Percentiles rank a stretch among this genome's conserved stretches.
Evolutionary conservation across 2,113 vertebrate genomes (phyloP).

Genomic region (Gasterosteus nipponicus): DNA sequence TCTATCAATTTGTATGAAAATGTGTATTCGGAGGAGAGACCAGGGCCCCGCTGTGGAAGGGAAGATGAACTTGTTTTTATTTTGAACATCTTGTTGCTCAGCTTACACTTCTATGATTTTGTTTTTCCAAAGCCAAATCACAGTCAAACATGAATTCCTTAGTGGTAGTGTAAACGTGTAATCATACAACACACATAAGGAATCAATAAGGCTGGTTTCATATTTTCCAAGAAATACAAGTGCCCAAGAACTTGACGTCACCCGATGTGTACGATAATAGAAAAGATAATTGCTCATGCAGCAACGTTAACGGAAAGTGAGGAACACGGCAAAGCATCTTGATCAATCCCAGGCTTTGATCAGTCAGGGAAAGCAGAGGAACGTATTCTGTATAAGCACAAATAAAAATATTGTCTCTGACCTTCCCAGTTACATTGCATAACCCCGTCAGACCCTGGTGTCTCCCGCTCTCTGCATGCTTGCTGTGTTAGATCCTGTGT

Average conservation of each 20-base stretch:
- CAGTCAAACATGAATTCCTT: background rate
- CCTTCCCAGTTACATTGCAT: background rate
- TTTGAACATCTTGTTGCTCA: background rate
- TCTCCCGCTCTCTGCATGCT: conserved; percentile 78
- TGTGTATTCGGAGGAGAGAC: conserved; percentile 71
- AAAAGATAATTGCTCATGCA: background rate
- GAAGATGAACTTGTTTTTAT: background rate
- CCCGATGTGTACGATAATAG: conserved; percentile 7
- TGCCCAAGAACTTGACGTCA: conserved; percentile 15
- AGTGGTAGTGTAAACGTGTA: background rate
- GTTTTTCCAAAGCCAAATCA: background rate
- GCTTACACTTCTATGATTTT: background rate
- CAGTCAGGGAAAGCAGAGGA: background rate
- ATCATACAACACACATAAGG: background rate
- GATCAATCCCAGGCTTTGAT: background rate
- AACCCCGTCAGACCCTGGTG: conserved; percentile 54
- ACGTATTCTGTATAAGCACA: conserved; percentile 42
- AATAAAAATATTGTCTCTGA: background rate
- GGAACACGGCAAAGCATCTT: background rate
- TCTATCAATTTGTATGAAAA: conserved; percentile 71
- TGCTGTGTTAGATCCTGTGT: conserved; percentile 80
- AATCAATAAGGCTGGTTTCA: background rate
- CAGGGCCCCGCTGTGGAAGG: conserved; percentile 49
- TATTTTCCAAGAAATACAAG: conserved; percentile 11
- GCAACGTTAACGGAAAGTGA: background rate